These are phyloP conservation scores for Synanthedon formicaeformis DNA, from an alignment of 2,888 invertebrate genomes.

Conservation along the genomic window DNA sequence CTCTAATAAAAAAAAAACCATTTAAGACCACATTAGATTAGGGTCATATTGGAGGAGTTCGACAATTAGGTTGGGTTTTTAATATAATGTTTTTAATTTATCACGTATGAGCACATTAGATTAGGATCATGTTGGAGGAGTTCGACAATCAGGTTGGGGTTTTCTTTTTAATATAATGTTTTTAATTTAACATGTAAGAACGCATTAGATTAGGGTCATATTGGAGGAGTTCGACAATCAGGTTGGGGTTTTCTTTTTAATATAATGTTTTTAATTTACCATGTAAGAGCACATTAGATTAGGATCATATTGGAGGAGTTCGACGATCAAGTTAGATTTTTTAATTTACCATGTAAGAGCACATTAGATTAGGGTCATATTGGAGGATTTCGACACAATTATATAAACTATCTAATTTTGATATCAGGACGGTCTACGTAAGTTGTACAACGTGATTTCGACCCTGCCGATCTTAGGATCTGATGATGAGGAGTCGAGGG, in stretches of 20 bases:
- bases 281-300: constrained; percentile 65
- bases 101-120: too few relatives aligned
- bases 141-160: constrained; percentile 83
- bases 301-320: constrained; percentile 93
- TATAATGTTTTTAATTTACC: neutral
- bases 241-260: constrained; percentile 23
- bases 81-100: too few relatives aligned
- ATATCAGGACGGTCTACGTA: constrained; percentile 87
- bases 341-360: neutral
- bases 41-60: constrained; percentile 93
- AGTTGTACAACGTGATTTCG: constrained; percentile 92
- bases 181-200: neutral
- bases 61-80: constrained; percentile 73
- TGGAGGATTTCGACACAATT: constrained; percentile 88
- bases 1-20: too few relatives aligned
- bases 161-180: too few relatives aligned
- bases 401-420: neutral
- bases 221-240: constrained; percentile 92
- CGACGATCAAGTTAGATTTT: constrained; percentile 73
- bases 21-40: constrained; percentile 71
- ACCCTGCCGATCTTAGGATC: constrained; percentile 87
- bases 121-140: constrained; percentile 89
- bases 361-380: constrained; percentile 83
- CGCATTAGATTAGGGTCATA: constrained; percentile 82
- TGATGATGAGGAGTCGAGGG: constrained; percentile 70